phyloP scores from a whole-genome alignment of 2,113 vertebrate species.

The Aspiorhynchus laticeps region DNA sequence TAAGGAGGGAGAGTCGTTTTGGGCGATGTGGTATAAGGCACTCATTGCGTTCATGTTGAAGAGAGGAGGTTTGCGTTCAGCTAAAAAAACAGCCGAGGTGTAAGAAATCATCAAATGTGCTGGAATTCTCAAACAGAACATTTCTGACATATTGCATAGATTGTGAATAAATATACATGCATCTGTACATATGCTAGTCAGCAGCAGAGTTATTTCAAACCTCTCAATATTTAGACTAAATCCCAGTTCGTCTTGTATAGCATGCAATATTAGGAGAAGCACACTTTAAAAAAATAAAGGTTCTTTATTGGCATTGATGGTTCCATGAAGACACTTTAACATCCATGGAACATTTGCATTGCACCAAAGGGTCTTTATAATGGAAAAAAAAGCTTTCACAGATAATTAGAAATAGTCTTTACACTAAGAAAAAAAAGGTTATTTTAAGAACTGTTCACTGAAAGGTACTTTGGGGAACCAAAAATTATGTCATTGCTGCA shows the following conservation, averaged over 20 bases:
- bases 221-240: not conserved
- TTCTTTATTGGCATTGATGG: not conserved
- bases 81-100: conserved; percentile 71
- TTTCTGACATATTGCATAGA: not conserved
- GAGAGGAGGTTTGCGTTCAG: conserved; percentile 97
- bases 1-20: conserved; percentile 93
- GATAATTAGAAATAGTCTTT: no score
- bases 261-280: not conserved
- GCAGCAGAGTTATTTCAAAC: not conserved
- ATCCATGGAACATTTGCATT: not conserved
- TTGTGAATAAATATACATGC: not conserved
- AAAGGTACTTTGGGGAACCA: no score
- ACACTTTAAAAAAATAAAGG: not conserved
- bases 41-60: conserved; percentile 99
- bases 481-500: no score
- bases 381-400: no score
- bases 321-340: not conserved
- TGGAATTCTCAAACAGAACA: not conserved
- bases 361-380: not conserved
- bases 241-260: not conserved
- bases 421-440: no score
- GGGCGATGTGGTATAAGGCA: conserved; percentile 97
- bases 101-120: not conserved
- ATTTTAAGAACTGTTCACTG: no score
- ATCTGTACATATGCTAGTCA: not conserved